Evolutionary conservation across 2,888 invertebrate species (phyloP).

Genomic region (Spialia ferax): DNA sequence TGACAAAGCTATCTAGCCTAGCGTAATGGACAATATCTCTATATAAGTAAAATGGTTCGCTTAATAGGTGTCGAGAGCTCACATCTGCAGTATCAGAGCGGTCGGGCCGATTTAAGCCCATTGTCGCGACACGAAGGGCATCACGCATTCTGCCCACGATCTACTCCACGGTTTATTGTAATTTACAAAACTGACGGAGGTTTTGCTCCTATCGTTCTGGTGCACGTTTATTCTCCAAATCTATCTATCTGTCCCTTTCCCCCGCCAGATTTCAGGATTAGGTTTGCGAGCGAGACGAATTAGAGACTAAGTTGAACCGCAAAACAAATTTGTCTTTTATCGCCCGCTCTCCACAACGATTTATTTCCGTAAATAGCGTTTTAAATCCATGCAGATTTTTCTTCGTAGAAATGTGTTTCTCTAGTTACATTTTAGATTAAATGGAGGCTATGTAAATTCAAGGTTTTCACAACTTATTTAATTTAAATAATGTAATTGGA

Average conservation of each 20-base stretch:
- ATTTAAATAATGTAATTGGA: neutral
- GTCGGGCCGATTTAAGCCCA: slow-evolving; percentile 68
- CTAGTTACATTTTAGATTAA: slow-evolving; percentile 27
- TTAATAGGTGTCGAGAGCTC: slow-evolving; percentile 67
- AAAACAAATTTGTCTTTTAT: slow-evolving; percentile 39
- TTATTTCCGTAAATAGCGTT: slow-evolving; percentile 39
- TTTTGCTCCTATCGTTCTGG: slow-evolving; percentile 72
- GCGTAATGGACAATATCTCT: slow-evolving; percentile 49
- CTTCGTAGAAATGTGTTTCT: slow-evolving; percentile 26
- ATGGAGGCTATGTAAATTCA: neutral
- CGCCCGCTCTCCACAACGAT: slow-evolving; percentile 39
- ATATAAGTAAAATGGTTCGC: slow-evolving; percentile 60
- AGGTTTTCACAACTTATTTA: neutral
- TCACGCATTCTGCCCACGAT: slow-evolving; percentile 79
- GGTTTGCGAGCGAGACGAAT: slow-evolving; percentile 47
- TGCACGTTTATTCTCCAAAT: slow-evolving; percentile 72
- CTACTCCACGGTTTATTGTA: slow-evolving; percentile 80
- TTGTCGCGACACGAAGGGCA: slow-evolving; percentile 68
- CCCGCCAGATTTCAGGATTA: slow-evolving; percentile 54
- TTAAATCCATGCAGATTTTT: slow-evolving; percentile 39
- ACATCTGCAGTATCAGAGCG: slow-evolving; percentile 63
- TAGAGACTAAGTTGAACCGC: slow-evolving; percentile 43
- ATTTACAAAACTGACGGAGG: slow-evolving; percentile 83
- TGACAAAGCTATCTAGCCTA: slow-evolving; percentile 46
- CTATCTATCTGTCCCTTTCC: slow-evolving; percentile 46